Evolutionary conservation across 2,888 invertebrate genomes (phyloP), one percentile per base, ranked within the genome.

Genomic region (Melinaea marsaeus): DNA sequence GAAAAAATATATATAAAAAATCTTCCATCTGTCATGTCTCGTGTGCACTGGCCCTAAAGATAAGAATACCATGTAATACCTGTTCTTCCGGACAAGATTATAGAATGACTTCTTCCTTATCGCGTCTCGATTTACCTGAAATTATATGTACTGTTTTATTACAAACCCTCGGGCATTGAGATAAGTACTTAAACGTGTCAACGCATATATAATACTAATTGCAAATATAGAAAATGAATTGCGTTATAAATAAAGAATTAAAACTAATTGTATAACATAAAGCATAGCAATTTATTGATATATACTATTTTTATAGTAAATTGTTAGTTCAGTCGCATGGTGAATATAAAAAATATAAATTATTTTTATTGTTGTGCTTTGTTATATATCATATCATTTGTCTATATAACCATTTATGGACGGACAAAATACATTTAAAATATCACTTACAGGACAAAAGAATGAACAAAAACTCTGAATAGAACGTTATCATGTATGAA

Each of bases 401-500:
- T 32, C 22, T 51, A 51, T 32, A 32, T 51, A 51, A 51, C 22
- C 32, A 32, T 2, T 51, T 57, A 60, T 46, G 37, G 59, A 63
- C 60, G 61, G 62, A 56, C 60, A 60, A 55, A 47, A 60, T 13
- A 22, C 47, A 62, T 57, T 57, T 60, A 33, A 60, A 69, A 69
- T 71, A 69, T 70, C 70, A 62, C 64, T 70, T 71, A 71, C 71
- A 67, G 62, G 67, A 56, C 55, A 61, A 61, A 67, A 59, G 63
- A 61, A 71, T 64, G 67, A 65, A 71, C 57, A 68, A 67, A 69
- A 67, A 62, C 61, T 22, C 58, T 63, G 67, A 64, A 68, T 68
- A 67, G 65, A 69, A 67, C 66, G 67, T 71, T 69, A 80, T 74
- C 72, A 74, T 60, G 68, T 72, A 76, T 77, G 80, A 85, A 89